Conservation (phyloP, 2,888 invertebrate genomes). For the Gymnosoma rotundatum region DNA sequence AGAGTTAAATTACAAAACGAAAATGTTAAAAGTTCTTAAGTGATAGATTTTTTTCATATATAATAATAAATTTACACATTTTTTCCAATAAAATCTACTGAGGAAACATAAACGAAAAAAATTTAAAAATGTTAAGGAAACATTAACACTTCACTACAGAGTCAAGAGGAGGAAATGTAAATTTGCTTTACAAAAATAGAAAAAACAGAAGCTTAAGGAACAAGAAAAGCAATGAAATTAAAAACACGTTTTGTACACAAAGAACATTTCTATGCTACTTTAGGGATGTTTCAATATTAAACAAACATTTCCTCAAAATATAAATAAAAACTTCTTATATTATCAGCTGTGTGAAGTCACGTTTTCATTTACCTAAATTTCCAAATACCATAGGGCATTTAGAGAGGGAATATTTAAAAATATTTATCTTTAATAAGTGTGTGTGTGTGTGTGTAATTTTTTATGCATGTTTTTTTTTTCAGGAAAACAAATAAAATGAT, state of each 20-base stretch:
- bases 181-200: neutral
- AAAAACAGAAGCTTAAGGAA: neutral
- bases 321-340: neutral
- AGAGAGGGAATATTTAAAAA: neutral
- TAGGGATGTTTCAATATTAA: slow-evolving; percentile 1
- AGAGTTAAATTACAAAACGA: slow-evolving; percentile 27
- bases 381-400: slow-evolving; percentile 7
- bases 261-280: neutral
- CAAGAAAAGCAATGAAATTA: neutral
- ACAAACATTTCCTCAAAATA: slow-evolving; percentile 15
- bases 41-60: slow-evolving; percentile 6
- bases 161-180: neutral
- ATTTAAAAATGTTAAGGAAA: slow-evolving; percentile 15
- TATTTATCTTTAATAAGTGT: slow-evolving; percentile 20
- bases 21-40: slow-evolving; percentile 37
- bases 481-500: slow-evolving; percentile 32
- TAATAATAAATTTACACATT: slow-evolving; percentile 51
- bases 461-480: slow-evolving; percentile 28
- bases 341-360: slow-evolving; percentile 9
- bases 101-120: slow-evolving; percentile 32
- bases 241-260: neutral
- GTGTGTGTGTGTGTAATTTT: neutral
- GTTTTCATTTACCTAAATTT: slow-evolving; percentile 13
- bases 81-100: slow-evolving; percentile 50
- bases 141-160: slow-evolving; percentile 16